Base-by-base conservation (phyloP, 2,888 invertebrate genomes). In the Dichetophora obliterata region DNA sequence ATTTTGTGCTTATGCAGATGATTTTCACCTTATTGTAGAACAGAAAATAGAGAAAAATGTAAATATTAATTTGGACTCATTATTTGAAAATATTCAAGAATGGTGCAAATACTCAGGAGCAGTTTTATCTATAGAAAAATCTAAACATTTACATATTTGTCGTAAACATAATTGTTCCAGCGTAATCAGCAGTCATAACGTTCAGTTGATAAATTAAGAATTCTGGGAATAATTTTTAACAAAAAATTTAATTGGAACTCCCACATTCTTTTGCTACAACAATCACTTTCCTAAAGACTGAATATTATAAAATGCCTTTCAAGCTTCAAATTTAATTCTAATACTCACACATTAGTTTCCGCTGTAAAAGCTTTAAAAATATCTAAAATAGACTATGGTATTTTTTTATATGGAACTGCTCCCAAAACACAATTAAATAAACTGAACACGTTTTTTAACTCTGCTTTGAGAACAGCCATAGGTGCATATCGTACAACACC, bases 51-150 rank as follows among this genome's bases (percentile, higher is more conserved):
- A 52, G 5, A 52, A 52, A 52, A 52, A 52, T 5, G 16, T 3
- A 1, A 52, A 52, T 19, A 52, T 52, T 9, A 52, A 52, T 52
- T 52, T 5, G 19, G 52, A 52, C 11, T 16, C 52, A 8, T 52
- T 63, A 61, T 63, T 73, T 24, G 8, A 50, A 22, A 14, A 48
- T 5, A 73, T 63, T 57, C 5, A 63, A 31, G 16, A 24, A 9
- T 73, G 61, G 72, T 27, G 61, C 9, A n/a, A 73, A 8, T 61
- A 73, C n/a, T 63, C 61, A 14, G 61, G 72, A 3, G 72, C 72
- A 50, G 5, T 22, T 6, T 22, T 72, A 1, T 59, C 72, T 5
- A 8, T 59, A 19, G 9, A n/a, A 1, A 72, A 61, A 72, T 59
- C 22, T 19, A 72, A 59, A n/a, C 43, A 72, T 34, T 19, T 72